Evolutionary conservation across 2,888 invertebrate species (phyloP).

Genomic region (Priocnemis perturbator): DNA sequence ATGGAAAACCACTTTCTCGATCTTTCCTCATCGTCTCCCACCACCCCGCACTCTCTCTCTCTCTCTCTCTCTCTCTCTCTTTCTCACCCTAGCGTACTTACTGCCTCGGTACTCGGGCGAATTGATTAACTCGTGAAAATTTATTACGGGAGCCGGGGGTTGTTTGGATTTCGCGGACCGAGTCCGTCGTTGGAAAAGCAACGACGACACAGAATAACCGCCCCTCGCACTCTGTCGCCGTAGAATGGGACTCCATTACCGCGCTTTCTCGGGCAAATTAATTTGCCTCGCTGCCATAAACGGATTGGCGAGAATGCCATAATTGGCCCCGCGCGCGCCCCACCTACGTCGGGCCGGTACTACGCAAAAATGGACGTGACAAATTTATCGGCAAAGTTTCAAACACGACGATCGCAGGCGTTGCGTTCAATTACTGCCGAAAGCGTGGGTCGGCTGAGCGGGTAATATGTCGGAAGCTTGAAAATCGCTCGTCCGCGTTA

Average conservation of each 20-base stretch:
- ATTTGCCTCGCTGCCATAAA: slow-evolving; percentile 3
- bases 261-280: slow-evolving; percentile 1
- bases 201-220: no score
- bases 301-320: background rate
- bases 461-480: no score
- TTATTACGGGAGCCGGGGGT: background rate
- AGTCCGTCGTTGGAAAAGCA: no score
- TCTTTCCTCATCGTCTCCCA: background rate
- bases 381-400: no score
- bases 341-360: background rate
- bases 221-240: background rate
- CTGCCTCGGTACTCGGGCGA: no score
- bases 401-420: no score
- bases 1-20: slow-evolving; percentile 8
- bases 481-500: no score
- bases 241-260: background rate
- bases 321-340: background rate
- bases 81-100: background rate
- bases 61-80: background rate
- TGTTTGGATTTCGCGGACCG: no score
- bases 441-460: no score
- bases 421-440: no score
- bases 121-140: slow-evolving; percentile 10
- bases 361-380: background rate
- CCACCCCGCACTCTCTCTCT: background rate